These are phyloP conservation scores for Sardina pilchardus DNA, from an alignment of 2,113 vertebrate genomes.

Conservation along the genomic window DNA sequence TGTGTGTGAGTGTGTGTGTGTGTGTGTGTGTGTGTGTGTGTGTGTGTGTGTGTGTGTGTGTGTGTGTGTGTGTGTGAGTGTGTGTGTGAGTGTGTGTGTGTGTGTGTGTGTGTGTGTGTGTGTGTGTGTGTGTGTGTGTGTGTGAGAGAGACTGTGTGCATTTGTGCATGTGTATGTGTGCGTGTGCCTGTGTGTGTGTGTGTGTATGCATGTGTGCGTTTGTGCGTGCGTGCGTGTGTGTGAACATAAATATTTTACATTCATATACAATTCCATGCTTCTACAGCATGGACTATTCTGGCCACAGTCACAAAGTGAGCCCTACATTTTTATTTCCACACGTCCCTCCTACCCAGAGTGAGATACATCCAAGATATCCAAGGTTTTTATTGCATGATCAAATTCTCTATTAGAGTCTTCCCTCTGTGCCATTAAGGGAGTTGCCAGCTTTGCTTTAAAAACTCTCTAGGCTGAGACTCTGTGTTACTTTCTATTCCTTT, in stretches of 20 bases:
- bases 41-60: not conserved
- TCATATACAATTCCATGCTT: not conserved
- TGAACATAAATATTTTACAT: not conserved
- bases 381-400: not conserved
- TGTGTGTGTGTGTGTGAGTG: slow-evolving; percentile 2
- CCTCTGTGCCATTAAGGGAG: not conserved
- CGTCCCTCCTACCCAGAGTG: not conserved
- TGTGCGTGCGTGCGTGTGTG: not conserved
- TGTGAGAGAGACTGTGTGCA: not conserved
- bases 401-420: not conserved
- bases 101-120: not conserved
- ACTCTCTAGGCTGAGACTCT: not conserved
- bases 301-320: not conserved
- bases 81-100: not conserved
- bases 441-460: not conserved
- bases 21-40: not conserved
- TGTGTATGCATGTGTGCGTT: not conserved
- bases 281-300: slow-evolving; percentile 2
- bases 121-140: slow-evolving; percentile 9
- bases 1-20: not conserved
- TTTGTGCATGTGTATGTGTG: not conserved
- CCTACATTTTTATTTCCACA: not conserved
- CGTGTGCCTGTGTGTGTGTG: not conserved
- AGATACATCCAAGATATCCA: not conserved
- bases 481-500: slow-evolving; percentile 32